Percentiles rank a stretch among this genome's conserved stretches.
Conservation (phyloP, 2,797 vertebrate genomes). For the Zenarchopterus dispar region DNA sequence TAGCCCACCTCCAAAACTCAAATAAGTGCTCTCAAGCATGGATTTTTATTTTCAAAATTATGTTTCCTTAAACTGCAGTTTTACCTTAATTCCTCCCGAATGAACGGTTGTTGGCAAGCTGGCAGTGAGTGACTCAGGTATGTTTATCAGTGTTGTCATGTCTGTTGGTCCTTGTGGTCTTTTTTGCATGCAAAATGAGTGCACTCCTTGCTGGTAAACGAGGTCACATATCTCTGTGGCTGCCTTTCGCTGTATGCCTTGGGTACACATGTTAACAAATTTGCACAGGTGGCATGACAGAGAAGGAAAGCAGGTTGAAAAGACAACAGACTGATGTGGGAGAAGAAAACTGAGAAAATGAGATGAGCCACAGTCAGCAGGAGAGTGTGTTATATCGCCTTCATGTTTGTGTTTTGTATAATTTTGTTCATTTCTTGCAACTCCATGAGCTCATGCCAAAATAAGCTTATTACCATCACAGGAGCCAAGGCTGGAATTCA, state of each 20-base stretch:
- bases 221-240: constrained; percentile 3
- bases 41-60: no score
- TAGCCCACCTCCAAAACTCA: no score
- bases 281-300: constrained; percentile 38
- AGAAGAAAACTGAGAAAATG: constrained; percentile 41
- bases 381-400: constrained; percentile 47
- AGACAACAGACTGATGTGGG: constrained; percentile 14
- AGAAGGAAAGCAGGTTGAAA: constrained; percentile 20
- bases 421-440: constrained; percentile 49
- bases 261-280: constrained; percentile 25
- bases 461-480: constrained; percentile 78
- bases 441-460: constrained; percentile 72
- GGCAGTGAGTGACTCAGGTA: no score
- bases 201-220: not conserved
- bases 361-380: constrained; percentile 66
- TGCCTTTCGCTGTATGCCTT: not conserved
- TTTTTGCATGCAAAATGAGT: no score
- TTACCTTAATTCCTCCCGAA: no score
- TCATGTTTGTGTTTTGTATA: constrained; percentile 22
- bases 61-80: no score
- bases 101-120: no score
- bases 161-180: no score
- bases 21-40: no score
- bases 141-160: no score
- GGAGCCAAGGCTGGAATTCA: constrained; percentile 71